Base-by-base conservation (phyloP, 2,113 vertebrate genomes). In the Anser cygnoides region DNA sequence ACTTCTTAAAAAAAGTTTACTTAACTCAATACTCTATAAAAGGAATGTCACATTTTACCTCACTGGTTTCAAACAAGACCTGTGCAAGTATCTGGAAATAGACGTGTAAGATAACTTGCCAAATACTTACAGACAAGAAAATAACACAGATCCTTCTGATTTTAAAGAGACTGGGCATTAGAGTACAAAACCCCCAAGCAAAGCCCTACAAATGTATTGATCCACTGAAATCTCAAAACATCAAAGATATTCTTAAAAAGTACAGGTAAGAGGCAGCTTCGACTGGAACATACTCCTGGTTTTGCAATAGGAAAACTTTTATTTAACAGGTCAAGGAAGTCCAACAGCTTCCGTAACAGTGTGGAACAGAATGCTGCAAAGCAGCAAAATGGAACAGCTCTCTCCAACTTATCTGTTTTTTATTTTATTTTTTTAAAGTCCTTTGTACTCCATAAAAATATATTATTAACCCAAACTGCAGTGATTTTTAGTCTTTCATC, bases 41-140 rank as follows among this genome's bases (percentile, higher is more conserved):
- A 75, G 17, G 59, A 49, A 92, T 83, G 41, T 50, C 57, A 68
- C 54, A 58, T 95, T 94, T 96, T 90, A 89, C 55, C 91, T 94
- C 65, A 81, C 55, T 52, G 16, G 49, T 91, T 86, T 73, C 68
- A 84, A 91, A 54, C 13, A 74, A 77, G 33, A 33, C 26, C 76
- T 84, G 26, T 33, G 50, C 57, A 29, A 46, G 29, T 73, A 93
- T 43, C 68, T 93, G 84, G 81, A 94, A 89, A 62, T 39, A 50
- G 59, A 55, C 20, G 28, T 68, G 6, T 67, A 57, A 55, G 52
- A 52, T 49, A 72, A 12, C 59, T 90, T 1, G 6, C 7, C 26
- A 87, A 82, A 39, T 59, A 88, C n/a, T 44, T 84, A 75, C 0
- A 0, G 67, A 21, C 9, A 72, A 79, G 41, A 74, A 91, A 70